Conservation (phyloP, 2,797 vertebrate species). For the Melanotaenia parkinsoni region DNA sequence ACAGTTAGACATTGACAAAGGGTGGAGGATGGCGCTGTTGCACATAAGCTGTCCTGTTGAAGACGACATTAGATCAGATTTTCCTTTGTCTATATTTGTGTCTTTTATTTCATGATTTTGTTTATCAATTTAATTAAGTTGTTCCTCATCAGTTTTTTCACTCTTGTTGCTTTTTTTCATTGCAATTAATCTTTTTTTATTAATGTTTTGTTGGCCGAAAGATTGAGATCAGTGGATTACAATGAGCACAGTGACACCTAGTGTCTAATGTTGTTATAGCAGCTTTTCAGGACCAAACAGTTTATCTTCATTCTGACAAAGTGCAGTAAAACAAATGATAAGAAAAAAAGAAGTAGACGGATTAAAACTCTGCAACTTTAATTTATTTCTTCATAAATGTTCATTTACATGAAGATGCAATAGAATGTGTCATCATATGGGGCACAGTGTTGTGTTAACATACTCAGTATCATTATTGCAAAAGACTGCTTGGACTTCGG, state of each 20-base stretch:
- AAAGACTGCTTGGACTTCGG: not conserved
- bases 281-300: not conserved
- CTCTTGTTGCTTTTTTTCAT: no score
- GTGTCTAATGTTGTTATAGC: slow-evolving; percentile 22
- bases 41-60: slow-evolving; percentile 1
- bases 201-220: not conserved
- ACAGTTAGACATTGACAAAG: slow-evolving; percentile 19
- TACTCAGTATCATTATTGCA: not conserved
- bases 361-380: no score
- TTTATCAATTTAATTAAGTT: not conserved
- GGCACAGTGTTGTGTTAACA: not conserved
- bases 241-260: slow-evolving; percentile 37
- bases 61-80: not conserved
- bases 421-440: not conserved
- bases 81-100: not conserved
- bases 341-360: no score
- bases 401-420: not conserved
- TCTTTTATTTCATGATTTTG: not conserved
- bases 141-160: no score
- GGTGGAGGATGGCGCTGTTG: slow-evolving; percentile 33
- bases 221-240: not conserved
- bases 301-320: not conserved
- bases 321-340: no score
- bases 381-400: not conserved
- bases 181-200: no score